Percentiles rank a stretch among this genome's conserved stretches.
Conservation (phyloP, 2,797 vertebrate species). For the Takifugu ocellatus region DNA sequence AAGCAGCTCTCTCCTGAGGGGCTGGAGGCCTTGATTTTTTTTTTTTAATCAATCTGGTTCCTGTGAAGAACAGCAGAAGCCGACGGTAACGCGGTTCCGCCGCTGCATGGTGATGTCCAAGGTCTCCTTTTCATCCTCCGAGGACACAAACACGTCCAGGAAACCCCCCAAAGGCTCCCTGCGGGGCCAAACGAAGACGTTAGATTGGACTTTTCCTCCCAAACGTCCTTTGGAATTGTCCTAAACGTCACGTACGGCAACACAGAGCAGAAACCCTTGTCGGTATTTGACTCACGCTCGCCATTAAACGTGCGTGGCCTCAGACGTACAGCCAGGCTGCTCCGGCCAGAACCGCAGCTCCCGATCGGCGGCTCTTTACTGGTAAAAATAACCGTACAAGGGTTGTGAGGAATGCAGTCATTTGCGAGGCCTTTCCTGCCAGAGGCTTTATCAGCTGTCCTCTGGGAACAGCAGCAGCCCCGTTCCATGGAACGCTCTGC, state of each 20-base stretch:
- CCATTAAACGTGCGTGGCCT: slow-evolving; percentile 16
- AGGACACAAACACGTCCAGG: slow-evolving; percentile 41
- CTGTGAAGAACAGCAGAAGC: not conserved
- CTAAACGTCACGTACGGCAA: no score
- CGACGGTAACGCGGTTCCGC: not conserved
- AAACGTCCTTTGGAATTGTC: no score
- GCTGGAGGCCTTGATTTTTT: not conserved
- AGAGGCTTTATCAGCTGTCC: slow-evolving; percentile 68
- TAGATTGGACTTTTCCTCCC: slow-evolving; percentile 33
- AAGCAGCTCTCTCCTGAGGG: no score
- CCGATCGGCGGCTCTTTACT: slow-evolving; percentile 29
- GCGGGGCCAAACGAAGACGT: slow-evolving; percentile 30
- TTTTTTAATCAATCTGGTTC: not conserved
- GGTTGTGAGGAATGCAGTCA: slow-evolving; percentile 65
- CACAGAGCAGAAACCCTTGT: slow-evolving; percentile 14
- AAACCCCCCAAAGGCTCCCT: slow-evolving; percentile 29
- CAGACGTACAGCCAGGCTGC: slow-evolving; percentile 14
- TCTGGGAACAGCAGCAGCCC: slow-evolving; percentile 39
- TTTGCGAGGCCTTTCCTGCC: slow-evolving; percentile 71
- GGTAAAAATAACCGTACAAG: slow-evolving; percentile 68
- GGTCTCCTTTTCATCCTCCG: slow-evolving; percentile 47
- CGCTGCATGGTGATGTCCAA: not conserved
- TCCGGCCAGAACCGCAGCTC: slow-evolving; percentile 52
- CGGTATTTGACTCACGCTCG: slow-evolving; percentile 4
- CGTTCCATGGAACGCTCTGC: not conserved